phyloP scores from a whole-genome alignment of 1,140 invertebrate species.

The Drosophila mayri region DNA sequence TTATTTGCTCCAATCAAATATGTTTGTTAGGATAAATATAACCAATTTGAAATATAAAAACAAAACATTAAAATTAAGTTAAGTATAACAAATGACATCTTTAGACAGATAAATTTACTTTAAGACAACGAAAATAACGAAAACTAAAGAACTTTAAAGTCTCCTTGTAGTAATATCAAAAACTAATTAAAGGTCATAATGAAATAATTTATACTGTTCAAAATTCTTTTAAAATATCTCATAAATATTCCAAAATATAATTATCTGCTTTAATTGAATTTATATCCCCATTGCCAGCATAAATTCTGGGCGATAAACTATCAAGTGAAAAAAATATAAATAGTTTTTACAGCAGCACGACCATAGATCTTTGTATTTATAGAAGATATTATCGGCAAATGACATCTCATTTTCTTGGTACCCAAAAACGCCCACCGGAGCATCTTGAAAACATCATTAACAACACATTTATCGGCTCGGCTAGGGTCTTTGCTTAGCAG shows the following conservation, averaged over 20 bases:
- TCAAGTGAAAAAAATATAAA: not conserved
- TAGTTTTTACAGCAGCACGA: conserved; percentile 1
- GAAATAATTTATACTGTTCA: not conserved
- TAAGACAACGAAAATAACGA: not conserved
- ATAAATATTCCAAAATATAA: not conserved
- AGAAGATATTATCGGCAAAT: conserved; percentile 33
- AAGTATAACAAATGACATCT: not conserved
- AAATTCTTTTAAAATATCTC: not conserved
- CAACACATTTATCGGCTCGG: conserved; percentile 55
- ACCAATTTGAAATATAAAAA: not conserved
- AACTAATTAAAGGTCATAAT: not conserved
- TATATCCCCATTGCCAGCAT: not conserved
- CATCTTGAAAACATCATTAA: conserved; percentile 64
- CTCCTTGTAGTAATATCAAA: no score
- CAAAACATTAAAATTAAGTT: no score
- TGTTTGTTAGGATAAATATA: not conserved
- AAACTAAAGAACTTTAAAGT: not conserved
- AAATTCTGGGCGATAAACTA: not conserved
- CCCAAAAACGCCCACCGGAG: conserved; percentile 46
- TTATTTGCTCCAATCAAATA: not conserved
- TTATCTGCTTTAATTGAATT: not conserved
- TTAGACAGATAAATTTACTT: not conserved
- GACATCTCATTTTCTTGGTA: conserved; percentile 42
- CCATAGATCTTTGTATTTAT: conserved; percentile 22
- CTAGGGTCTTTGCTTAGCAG: conserved; percentile 17